Percentiles rank a stretch among this genome's conserved stretches.
phyloP scores from a whole-genome alignment of 2,888 invertebrate genomes.

The Drosophila peninsularis region DNA sequence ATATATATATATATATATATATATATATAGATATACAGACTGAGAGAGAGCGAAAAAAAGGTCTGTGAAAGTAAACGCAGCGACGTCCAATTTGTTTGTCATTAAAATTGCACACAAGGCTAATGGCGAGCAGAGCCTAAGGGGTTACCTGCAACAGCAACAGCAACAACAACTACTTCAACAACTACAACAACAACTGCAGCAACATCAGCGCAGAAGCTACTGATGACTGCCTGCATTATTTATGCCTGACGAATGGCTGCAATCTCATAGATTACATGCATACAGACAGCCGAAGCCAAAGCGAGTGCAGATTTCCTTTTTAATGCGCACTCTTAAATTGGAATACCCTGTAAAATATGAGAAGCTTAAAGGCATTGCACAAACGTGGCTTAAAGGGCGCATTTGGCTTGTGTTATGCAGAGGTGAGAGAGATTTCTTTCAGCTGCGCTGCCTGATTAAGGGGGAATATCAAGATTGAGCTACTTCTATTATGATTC shows the following conservation, averaged over 20 bases:
- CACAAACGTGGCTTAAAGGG: neutral
- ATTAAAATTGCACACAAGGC: conserved; percentile 81
- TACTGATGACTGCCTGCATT: conserved; percentile 60
- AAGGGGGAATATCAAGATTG: no score
- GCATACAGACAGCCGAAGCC: conserved; percentile 7
- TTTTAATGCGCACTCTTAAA: conserved; percentile 4
- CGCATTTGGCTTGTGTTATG: no score
- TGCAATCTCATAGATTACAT: conserved; percentile 21
- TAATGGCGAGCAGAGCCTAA: conserved; percentile 68
- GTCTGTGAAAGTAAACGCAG: conserved; percentile 48
- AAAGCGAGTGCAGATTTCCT: conserved; percentile 9
- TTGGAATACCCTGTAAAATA: conserved; percentile 2
- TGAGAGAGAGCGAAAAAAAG: neutral
- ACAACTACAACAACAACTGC: conserved; percentile 2
- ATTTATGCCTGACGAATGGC: conserved; percentile 57
- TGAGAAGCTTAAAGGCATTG: neutral
- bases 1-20: neutral
- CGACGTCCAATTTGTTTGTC: conserved; percentile 73
- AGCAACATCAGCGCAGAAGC: conserved; percentile 40
- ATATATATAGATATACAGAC: neutral
- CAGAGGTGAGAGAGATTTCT: no score
- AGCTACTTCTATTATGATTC: no score
- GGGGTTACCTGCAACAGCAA: conserved; percentile 43
- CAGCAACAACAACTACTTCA: conserved; percentile 1
- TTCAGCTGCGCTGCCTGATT: no score